Evolutionary conservation across 2,797 vertebrate genomes (phyloP).

Genomic region (Sorex maritimensis): DNA sequence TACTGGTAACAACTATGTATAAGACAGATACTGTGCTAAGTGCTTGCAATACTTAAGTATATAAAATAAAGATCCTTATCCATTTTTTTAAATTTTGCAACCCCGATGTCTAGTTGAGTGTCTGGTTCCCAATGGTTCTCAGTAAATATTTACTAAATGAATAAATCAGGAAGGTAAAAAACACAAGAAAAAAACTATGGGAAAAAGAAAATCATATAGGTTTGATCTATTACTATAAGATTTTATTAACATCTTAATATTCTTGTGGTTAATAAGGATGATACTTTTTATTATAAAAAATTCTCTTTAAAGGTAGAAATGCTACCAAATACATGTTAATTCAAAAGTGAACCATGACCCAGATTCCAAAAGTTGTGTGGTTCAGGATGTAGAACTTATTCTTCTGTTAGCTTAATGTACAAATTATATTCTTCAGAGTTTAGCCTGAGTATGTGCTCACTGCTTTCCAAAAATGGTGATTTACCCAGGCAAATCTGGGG

Average conservation of each 20-base stretch:
- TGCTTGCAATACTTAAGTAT: background rate
- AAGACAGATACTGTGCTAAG: background rate
- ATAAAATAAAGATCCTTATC: slow-evolving; percentile 33
- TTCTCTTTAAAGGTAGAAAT: slow-evolving; percentile 51
- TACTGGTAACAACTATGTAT: background rate
- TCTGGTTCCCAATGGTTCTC: background rate
- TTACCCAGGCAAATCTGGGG: slow-evolving; percentile 64
- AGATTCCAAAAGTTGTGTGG: background rate
- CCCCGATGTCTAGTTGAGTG: background rate
- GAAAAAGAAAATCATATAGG: slow-evolving; percentile 29
- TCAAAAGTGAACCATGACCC: background rate
- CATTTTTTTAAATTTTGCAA: slow-evolving; percentile 15
- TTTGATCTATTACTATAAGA: background rate
- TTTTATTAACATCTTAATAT: slow-evolving; percentile 58
- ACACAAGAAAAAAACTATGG: slow-evolving; percentile 7
- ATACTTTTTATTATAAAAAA: background rate
- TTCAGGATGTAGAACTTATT: background rate
- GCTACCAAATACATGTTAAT: slow-evolving; percentile 17
- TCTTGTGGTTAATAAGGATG: background rate
- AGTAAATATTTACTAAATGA: slow-evolving; percentile 61
- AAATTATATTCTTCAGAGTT: slow-evolving; percentile 43
- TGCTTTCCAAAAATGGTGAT: slow-evolving; percentile 58
- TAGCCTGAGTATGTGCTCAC: slow-evolving; percentile 26
- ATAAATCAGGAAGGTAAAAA: background rate
- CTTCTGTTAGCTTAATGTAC: background rate